Percentiles rank a stretch among this genome's conserved stretches.
Conservation (phyloP, 1,140 invertebrate species). For the Eubasilissa regina region DNA sequence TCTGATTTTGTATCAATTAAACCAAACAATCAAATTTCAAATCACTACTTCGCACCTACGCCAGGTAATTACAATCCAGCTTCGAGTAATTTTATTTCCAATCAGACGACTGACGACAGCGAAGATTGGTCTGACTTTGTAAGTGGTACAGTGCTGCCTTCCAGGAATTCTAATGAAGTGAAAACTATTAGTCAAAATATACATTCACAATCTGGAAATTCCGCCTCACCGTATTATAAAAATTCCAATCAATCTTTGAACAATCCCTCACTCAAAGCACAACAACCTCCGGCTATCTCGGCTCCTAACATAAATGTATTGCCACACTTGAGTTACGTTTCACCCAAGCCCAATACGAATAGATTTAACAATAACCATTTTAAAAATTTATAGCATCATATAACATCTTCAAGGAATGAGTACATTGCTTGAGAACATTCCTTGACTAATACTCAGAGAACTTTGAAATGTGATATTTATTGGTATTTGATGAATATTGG, state of each 20-base stretch:
- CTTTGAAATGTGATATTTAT: constrained; percentile 37
- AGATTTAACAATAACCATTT: constrained; percentile 56
- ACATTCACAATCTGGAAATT: constrained; percentile 47
- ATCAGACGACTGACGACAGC: constrained; percentile 47
- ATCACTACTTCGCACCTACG: constrained; percentile 21
- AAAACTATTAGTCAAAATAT: constrained; percentile 60
- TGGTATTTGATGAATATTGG: constrained; percentile 16
- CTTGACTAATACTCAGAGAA: constrained; percentile 19
- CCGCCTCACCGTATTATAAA: constrained; percentile 32
- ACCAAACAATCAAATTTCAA: constrained; percentile 58
- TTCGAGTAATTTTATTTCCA: constrained; percentile 19
- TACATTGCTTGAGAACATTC: constrained; percentile 48
- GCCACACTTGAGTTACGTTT: constrained; percentile 50
- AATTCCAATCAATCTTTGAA: neutral
- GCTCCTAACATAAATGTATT: constrained; percentile 7
- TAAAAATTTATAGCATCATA: constrained; percentile 59
- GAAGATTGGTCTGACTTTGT: constrained; percentile 62
- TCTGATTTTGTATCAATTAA: constrained; percentile 75
- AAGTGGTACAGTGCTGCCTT: constrained; percentile 43
- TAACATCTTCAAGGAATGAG: constrained; percentile 45
- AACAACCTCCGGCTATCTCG: neutral
- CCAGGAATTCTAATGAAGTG: constrained; percentile 51
- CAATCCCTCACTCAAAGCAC: neutral
- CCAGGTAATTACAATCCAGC: constrained; percentile 12
- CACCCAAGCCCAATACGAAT: constrained; percentile 43